Conservation (phyloP, 1,140 invertebrate genomes). For the Anastatus disparis region DNA sequence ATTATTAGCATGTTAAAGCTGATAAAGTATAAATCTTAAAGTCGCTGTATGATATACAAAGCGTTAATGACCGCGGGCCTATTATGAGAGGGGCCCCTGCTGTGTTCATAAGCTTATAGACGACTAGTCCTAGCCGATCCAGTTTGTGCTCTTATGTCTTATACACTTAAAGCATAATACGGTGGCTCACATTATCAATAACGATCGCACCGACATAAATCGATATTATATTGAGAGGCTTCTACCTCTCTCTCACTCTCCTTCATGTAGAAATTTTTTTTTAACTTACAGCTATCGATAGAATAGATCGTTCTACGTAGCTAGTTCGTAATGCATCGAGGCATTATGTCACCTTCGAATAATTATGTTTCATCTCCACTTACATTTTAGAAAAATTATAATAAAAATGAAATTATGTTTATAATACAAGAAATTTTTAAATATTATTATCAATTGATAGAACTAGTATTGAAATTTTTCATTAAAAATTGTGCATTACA, state of each 20-base stretch:
- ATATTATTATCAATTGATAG: no score
- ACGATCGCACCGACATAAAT: constrained; percentile 36
- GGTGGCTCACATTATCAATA: constrained; percentile 26
- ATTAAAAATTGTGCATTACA: no score
- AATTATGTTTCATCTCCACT: no score
- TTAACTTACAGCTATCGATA: background rate
- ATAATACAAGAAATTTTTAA: no score
- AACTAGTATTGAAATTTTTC: no score
- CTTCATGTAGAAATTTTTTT: no score
- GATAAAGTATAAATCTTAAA: constrained; percentile 2
- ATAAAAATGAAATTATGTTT: no score
- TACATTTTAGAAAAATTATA: no score
- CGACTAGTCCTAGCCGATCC: constrained; percentile 3
- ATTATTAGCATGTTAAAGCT: background rate
- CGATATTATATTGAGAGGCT: background rate
- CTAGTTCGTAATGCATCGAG: background rate
- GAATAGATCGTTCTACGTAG: constrained; percentile 5
- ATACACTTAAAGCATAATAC: constrained; percentile 23
- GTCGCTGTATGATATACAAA: background rate
- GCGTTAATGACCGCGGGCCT: constrained; percentile 22
- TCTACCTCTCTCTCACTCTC: background rate
- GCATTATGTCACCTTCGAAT: constrained; percentile 12
- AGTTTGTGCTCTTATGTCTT: background rate
- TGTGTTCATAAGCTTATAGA: constrained; percentile 3
- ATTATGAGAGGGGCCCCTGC: constrained; percentile 23